phyloP scores from a whole-genome alignment of 2,888 invertebrate species.

The Coecobrya sp. region DNA sequence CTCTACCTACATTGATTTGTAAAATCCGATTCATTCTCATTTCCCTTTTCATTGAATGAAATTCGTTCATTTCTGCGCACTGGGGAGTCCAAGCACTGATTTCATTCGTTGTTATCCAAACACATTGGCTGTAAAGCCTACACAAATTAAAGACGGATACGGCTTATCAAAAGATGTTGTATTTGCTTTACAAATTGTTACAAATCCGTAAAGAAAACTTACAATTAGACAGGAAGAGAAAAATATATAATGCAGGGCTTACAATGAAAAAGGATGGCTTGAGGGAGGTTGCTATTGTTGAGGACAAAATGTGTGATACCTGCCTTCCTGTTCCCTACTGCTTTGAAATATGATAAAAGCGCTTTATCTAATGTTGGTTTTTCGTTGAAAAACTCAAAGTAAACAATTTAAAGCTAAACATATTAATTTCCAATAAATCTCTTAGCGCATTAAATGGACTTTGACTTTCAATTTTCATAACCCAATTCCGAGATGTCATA shows the following conservation, averaged over 20 bases:
- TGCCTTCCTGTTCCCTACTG: slow-evolving; percentile 67
- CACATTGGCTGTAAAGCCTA: not conserved
- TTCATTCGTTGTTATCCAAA: slow-evolving; percentile 63
- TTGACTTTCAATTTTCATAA: not conserved
- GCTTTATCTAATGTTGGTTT: slow-evolving; percentile 38
- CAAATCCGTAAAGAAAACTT: slow-evolving; percentile 69
- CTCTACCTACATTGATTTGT: slow-evolving; percentile 24
- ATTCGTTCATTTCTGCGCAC: slow-evolving; percentile 5
- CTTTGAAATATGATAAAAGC: slow-evolving; percentile 7
- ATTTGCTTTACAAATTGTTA: slow-evolving; percentile 72
- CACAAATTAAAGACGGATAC: slow-evolving; percentile 70
- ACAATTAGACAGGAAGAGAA: slow-evolving; percentile 25
- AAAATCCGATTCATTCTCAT: slow-evolving; percentile 50
- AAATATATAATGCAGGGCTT: not conserved
- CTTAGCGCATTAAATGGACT: not conserved
- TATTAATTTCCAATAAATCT: slow-evolving; percentile 66
- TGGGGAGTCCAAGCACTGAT: slow-evolving; percentile 42
- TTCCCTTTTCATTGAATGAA: slow-evolving; percentile 64
- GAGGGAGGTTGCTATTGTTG: slow-evolving; percentile 45
- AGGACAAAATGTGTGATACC: slow-evolving; percentile 58
- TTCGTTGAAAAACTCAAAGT: slow-evolving; percentile 16
- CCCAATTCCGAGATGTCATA: not conserved
- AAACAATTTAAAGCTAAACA: slow-evolving; percentile 43
- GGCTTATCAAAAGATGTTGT: slow-evolving; percentile 47
- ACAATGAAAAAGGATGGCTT: slow-evolving; percentile 19